Evolutionary conservation across 1,140 invertebrate species (phyloP), one percentile per base, ranked within the genome.

Genomic region (Pogonus chalceus): DNA sequence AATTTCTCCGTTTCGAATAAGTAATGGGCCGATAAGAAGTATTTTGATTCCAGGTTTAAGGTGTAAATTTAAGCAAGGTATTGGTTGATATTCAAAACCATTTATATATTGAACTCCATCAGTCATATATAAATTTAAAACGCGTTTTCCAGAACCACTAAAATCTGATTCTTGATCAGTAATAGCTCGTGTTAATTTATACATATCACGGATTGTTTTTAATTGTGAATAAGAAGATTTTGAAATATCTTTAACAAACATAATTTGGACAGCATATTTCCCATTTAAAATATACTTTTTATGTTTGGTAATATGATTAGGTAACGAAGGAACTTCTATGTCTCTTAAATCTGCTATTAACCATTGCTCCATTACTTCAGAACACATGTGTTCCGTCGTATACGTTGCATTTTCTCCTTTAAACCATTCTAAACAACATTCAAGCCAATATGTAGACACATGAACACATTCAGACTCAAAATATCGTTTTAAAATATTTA

Each of bases 61-160:
- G 51, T 78, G 74, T 58, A 79, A 70, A 60, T 74, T 78, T 9
- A 90, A 67, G 55, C 73, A 70, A 49, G 70, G 65, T 59, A 90
- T 81, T 0, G 78, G 73, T 59, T 73, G 77, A 62, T 87, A 84
- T 68, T 92, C 89, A 65, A 91, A 83, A 0, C 77, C 89, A 52
- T 72, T 70, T 22, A 91, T 61, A 58, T 80, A 72, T 62, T 83
- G 81, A 1, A 77, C 71, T 12, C 88, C 89, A 77, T 92, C 88
- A 20, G 87, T 90, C 51, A 91, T 68, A 48, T 76, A 78, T 31
- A 91, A 65, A 65, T 85, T 79, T 54, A 89, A 72, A 78, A 88
- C 84, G 63, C 85, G 69, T 56, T 77, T 79, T 3, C 67, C 60
- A 20, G 62, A 70, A 62, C 67, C 71, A 16, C 56, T 53, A 14